Percentiles rank a stretch among this genome's conserved stretches.
These are phyloP conservation scores for Syrphus vitripennis DNA, from an alignment of 2,888 invertebrate genomes.

Conservation along the genomic window DNA sequence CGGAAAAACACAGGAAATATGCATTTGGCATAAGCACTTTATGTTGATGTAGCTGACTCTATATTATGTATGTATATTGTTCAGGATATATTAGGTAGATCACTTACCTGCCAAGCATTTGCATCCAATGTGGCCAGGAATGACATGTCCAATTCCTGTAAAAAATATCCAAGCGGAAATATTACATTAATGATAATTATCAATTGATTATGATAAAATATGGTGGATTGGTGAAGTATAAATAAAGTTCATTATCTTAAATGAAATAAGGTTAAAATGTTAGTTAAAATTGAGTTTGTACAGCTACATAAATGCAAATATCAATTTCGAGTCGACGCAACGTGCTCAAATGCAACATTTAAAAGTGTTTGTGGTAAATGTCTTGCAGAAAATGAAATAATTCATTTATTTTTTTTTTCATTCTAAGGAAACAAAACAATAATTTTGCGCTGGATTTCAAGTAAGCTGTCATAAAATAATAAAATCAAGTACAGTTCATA, in stretches of 20 bases:
- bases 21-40: constrained; percentile 11
- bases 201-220: background rate
- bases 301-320: too few relatives aligned
- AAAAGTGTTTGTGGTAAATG: too few relatives aligned
- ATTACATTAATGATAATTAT: constrained; percentile 39
- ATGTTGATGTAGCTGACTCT: background rate
- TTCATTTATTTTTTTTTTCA: too few relatives aligned
- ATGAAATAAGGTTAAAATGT: background rate
- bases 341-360: too few relatives aligned
- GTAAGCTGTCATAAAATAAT: too few relatives aligned
- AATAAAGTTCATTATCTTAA: background rate
- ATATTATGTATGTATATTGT: background rate
- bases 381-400: too few relatives aligned
- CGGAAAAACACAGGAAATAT: constrained; percentile 23
- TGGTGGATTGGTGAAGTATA: background rate
- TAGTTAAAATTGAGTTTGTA: background rate
- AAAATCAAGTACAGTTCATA: too few relatives aligned
- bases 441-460: too few relatives aligned
- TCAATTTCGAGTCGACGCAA: too few relatives aligned
- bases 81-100: background rate
- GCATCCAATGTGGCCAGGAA: constrained; percentile 82
- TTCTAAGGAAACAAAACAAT: too few relatives aligned
- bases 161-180: constrained; percentile 48
- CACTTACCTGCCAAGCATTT: constrained; percentile 83
- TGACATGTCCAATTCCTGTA: constrained; percentile 82